Conservation (phyloP, 1,140 invertebrate species). For the Drosophila bipectinata region DNA sequence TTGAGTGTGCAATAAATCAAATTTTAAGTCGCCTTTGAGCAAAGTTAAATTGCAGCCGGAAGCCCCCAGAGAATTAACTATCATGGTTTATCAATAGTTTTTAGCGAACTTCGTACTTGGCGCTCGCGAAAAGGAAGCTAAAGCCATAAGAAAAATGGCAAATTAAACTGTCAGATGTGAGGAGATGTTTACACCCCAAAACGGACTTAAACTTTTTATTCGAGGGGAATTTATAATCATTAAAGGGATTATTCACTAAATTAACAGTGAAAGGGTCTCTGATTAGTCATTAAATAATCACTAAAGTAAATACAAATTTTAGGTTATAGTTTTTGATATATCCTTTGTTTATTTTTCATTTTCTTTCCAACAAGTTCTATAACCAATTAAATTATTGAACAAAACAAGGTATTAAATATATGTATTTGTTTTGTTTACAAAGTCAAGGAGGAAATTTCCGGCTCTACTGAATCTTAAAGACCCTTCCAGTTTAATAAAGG, state of each 20-base stretch:
- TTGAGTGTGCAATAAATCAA: constrained; percentile 73
- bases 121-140: constrained; percentile 27
- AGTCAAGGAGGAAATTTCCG: too few relatives aligned
- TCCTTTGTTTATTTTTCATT: background rate
- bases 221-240: constrained; percentile 3
- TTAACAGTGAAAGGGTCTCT: background rate
- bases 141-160: constrained; percentile 43
- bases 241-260: constrained; percentile 18
- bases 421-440: too few relatives aligned
- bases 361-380: background rate
- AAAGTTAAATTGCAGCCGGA: constrained; percentile 75
- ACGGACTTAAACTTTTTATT: background rate
- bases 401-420: too few relatives aligned
- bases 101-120: constrained; percentile 23
- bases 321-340: background rate
- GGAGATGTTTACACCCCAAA: constrained; percentile 29
- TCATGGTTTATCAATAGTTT: constrained; percentile 55
- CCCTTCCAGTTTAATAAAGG: too few relatives aligned
- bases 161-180: constrained; percentile 41
- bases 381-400: too few relatives aligned
- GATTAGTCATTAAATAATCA: background rate
- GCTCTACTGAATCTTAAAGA: too few relatives aligned
- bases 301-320: background rate
- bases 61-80: constrained; percentile 62
- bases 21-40: constrained; percentile 77